Base-by-base conservation (phyloP, 2,113 vertebrate species). In the Mirza zaza region DNA sequence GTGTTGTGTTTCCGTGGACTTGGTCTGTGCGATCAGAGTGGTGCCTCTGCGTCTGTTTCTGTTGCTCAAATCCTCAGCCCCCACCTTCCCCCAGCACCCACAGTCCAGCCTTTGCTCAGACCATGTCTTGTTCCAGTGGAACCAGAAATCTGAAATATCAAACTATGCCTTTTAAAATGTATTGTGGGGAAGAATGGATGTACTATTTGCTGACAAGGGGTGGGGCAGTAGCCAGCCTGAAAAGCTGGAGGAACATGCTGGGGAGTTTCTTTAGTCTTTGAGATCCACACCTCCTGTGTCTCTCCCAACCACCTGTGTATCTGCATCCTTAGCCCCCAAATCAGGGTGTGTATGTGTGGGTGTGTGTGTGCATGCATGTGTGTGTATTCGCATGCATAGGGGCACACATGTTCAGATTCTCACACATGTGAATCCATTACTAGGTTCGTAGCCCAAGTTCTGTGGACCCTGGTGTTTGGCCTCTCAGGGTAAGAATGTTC, bases 61-160 rank as follows among this genome's bases (percentile, higher is more conserved):
- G 9, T 29, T 27, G 15, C 39, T 50, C 2, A n/a, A 14, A 36
- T 42, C 29, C 48, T 50, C 65, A 81, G 59, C 9, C n/a, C 36
- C 2, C 10, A 21, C 7, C 8, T 1, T 4, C 32, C n/a, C 34
- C 67, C 20, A 32, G 67, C 2, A 32, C 61, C 8, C 1, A 32
- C 4, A 8, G 45, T 83, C 42, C 14, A 27, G 7, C 18, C n/a
- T 73, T 52, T 27, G 12, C 57, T 48, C n/a, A 29, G 61, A 70
- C 2, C 1, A 0, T 2, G 6, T 63, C n/a, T 55, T 71, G 9
- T 57, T 71, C 52, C 61, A 77, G 1, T 15, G 42, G 23, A 76
- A 50, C 61, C 6, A 39, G 71, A 76, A 67, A 59, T 42, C 73
- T 23, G 25, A 82, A 57, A 45, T 85, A 20, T 8, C 67, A 48